A percentile compares a stretch with the other conserved stretches of the same genome.
phyloP scores from a whole-genome alignment of 2,797 vertebrate genomes.

The Poeciliopsis infans region DNA sequence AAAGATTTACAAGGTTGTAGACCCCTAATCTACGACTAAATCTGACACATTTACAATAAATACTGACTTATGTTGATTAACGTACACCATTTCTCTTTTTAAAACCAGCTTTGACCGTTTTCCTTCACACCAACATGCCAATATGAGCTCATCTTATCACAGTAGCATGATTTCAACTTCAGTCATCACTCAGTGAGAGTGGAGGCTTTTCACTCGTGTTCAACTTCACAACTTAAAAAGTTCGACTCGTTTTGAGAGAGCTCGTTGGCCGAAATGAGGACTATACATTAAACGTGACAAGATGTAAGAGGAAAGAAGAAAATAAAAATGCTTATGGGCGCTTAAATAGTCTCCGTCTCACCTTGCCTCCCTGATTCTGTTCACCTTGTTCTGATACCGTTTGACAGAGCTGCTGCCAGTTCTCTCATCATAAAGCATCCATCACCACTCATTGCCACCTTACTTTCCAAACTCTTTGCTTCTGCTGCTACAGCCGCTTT shows the following conservation, averaged over 20 bases:
- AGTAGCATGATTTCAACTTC: slow-evolving; percentile 19
- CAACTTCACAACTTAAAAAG: slow-evolving; percentile 28
- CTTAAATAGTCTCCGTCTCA: slow-evolving; percentile 31
- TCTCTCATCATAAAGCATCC: not conserved
- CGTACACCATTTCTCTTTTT: not conserved
- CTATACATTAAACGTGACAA: slow-evolving; percentile 17
- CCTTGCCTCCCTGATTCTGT: not conserved
- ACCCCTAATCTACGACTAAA: not conserved
- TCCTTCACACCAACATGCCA: slow-evolving; percentile 7
- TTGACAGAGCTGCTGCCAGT: slow-evolving; percentile 9
- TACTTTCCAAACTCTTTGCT: not conserved
- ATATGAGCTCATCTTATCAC: slow-evolving; percentile 27
- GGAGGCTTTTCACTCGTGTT: slow-evolving; percentile 32
- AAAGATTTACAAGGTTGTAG: not conserved
- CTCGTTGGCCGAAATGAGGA: slow-evolving; percentile 28
- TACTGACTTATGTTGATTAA: not conserved
- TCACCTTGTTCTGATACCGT: slow-evolving; percentile 33
- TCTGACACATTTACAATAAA: not conserved
- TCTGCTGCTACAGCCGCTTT: not conserved
- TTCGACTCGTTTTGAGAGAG: slow-evolving; percentile 38
- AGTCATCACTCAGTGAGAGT: slow-evolving; percentile 26
- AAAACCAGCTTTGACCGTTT: not conserved
- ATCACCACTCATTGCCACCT: not conserved
- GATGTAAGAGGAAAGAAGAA: slow-evolving; percentile 7
- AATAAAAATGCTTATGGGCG: slow-evolving; percentile 55